These are phyloP conservation scores for Sialia sialis DNA, from an alignment of 2,113 vertebrate genomes.

Conservation along the genomic window DNA sequence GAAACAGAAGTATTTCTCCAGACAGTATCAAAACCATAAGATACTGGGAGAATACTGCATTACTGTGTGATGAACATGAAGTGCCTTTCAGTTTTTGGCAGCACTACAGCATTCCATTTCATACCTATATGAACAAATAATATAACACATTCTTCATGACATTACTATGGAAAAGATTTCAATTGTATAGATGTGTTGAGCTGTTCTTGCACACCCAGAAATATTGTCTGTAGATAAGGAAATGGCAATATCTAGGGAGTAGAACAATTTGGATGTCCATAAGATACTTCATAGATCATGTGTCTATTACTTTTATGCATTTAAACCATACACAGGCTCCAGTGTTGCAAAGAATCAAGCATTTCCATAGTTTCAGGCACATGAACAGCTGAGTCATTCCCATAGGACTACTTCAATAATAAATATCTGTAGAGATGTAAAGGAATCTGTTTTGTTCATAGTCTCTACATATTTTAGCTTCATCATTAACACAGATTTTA, in stretches of 20 bases:
- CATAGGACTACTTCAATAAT: neutral
- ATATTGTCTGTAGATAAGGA: neutral
- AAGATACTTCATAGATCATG: neutral
- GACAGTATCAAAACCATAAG: neutral
- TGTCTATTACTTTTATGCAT: neutral
- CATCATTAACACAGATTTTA: constrained; percentile 27
- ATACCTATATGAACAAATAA: neutral
- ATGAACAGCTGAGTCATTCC: neutral
- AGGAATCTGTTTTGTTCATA: neutral
- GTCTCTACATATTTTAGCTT: neutral
- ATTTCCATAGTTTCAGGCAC: neutral
- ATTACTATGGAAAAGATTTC: neutral
- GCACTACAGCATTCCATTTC: neutral
- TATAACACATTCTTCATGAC: neutral
- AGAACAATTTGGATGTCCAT: neutral
- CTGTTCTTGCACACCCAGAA: neutral
- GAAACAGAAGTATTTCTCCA: neutral
- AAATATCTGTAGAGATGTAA: neutral
- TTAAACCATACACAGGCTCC: neutral
- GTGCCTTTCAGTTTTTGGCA: neutral
- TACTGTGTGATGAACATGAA: neutral
- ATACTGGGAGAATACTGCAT: neutral
- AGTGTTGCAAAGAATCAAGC: neutral
- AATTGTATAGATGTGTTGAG: neutral
- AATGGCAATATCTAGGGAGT: neutral